Evolutionary conservation across 2,888 invertebrate genomes (phyloP).

Genomic region (Calliphora vomitoria): DNA sequence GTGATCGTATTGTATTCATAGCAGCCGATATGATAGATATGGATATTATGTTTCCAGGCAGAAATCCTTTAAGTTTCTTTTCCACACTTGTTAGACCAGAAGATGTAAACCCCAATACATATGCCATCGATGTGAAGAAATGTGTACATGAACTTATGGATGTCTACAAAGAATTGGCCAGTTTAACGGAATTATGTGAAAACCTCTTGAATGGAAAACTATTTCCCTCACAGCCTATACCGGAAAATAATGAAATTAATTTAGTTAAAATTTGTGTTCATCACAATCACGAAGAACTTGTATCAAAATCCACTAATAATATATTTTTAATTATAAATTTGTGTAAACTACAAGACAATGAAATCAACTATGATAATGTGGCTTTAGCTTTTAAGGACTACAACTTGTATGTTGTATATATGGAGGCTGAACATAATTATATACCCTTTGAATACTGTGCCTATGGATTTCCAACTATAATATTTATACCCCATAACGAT

Average conservation of each 20-base stretch:
- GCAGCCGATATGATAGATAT: constrained; percentile 45
- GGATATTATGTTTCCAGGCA: constrained; percentile 17
- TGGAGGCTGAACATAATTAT: constrained; percentile 69
- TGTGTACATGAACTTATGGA: not conserved
- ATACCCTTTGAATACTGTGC: constrained; percentile 71
- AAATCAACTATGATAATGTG: constrained; percentile 39
- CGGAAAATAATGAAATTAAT: not conserved
- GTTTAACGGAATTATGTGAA: constrained; percentile 64
- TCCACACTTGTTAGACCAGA: constrained; percentile 19
- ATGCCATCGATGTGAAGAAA: constrained; percentile 32
- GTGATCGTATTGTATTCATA: constrained; percentile 44
- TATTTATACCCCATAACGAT: constrained; percentile 56
- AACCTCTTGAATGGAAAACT: constrained; percentile 62
- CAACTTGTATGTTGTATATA: constrained; percentile 72
- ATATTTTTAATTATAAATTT: constrained; percentile 52
- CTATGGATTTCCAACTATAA: constrained; percentile 55
- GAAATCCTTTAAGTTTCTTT: constrained; percentile 14
- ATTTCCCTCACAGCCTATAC: constrained; percentile 41
- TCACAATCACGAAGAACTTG: constrained; percentile 48
- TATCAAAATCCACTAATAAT: constrained; percentile 51
- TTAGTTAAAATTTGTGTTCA: constrained; percentile 65
- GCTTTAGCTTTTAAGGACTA: constrained; percentile 71
- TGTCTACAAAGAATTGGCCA: constrained; percentile 18
- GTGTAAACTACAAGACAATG: not conserved
- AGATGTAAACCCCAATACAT: not conserved